Evolutionary conservation across 2,113 vertebrate species (phyloP).

Genomic region (Sialia sialis): DNA sequence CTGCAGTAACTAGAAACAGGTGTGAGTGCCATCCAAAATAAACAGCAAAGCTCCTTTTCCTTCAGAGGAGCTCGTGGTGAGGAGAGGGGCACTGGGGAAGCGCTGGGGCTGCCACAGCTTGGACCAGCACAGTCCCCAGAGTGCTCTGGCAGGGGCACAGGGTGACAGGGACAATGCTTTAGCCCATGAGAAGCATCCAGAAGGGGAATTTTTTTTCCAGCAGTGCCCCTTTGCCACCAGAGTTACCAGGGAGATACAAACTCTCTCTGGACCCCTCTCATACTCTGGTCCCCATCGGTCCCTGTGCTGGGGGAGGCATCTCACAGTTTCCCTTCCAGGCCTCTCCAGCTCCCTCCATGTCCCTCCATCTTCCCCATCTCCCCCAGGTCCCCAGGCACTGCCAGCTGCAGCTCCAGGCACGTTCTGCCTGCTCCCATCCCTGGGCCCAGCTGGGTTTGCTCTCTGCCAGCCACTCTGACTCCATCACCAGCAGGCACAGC

Average conservation of each 20-base stretch:
- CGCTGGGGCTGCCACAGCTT: accelerated
- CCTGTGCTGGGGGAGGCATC: not conserved
- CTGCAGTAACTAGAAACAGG: not conserved
- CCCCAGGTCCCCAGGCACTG: not conserved
- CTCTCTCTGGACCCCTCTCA: accelerated
- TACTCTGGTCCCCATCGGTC: accelerated
- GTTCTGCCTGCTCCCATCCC: not conserved
- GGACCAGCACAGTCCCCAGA: not conserved
- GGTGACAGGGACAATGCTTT: not conserved
- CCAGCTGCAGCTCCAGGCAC: not conserved
- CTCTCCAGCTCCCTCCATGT: too few relatives aligned
- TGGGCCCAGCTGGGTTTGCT: not conserved
- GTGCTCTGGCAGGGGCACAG: not conserved
- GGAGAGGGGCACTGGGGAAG: not conserved
- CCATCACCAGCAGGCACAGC: not conserved
- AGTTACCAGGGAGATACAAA: not conserved
- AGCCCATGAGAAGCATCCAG: not conserved
- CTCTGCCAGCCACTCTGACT: accelerated
- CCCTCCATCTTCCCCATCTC: too few relatives aligned
- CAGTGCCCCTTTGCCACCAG: accelerated
- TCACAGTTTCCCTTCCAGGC: not conserved
- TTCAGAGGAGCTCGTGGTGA: not conserved
- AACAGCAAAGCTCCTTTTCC: not conserved
- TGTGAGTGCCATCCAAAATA: not conserved
- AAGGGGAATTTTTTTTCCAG: not conserved